Percentiles rank a stretch among this genome's conserved stretches.
Conservation (phyloP, 1,140 invertebrate species). For the Zaprionus gabonicus region DNA sequence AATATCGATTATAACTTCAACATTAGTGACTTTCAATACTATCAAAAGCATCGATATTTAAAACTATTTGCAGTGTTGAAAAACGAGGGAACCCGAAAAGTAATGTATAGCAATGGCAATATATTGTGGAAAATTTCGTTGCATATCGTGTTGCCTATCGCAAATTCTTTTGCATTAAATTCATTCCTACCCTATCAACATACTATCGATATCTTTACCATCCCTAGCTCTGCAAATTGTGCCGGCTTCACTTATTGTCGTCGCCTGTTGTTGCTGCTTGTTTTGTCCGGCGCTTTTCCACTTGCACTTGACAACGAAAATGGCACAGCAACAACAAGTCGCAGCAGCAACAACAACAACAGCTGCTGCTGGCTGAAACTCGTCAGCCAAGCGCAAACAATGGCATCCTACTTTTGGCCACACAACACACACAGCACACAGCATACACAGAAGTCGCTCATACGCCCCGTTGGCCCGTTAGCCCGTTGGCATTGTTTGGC, state of each 20-base stretch:
- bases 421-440: conserved; percentile 30
- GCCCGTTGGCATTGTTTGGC: conserved; percentile 71
- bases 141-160: too few relatives aligned
- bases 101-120: too few relatives aligned
- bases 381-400: conserved; percentile 64
- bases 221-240: neutral
- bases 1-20: neutral
- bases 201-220: too few relatives aligned
- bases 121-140: too few relatives aligned
- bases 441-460: conserved; percentile 61
- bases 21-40: neutral
- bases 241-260: neutral
- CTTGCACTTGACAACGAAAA: conserved; percentile 82
- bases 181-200: too few relatives aligned
- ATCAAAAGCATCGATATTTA: too few relatives aligned
- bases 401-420: conserved; percentile 82
- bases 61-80: too few relatives aligned
- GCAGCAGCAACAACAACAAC: conserved; percentile 47
- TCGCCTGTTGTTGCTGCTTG: conserved; percentile 40
- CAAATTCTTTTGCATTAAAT: too few relatives aligned
- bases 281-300: conserved; percentile 65
- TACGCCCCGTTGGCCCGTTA: conserved; percentile 79
- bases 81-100: too few relatives aligned
- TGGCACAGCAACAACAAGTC: conserved; percentile 50
- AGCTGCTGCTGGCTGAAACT: conserved; percentile 42